These are phyloP conservation scores for Cnemophilus loriae DNA, from an alignment of 2,113 vertebrate species.

Conservation along the genomic window DNA sequence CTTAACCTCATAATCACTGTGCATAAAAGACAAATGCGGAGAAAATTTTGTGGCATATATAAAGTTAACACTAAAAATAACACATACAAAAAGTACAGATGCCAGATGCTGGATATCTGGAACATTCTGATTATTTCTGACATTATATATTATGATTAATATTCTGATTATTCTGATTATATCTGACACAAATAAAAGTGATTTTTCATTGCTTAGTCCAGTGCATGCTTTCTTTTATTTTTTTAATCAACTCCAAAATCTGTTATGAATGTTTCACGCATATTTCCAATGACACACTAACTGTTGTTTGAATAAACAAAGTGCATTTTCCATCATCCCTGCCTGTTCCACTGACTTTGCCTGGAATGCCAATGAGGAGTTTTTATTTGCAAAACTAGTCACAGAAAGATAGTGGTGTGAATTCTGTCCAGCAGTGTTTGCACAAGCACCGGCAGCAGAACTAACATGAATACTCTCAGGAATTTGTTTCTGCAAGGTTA, in stretches of 20 bases:
- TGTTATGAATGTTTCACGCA: not conserved
- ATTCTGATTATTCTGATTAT: too few relatives aligned
- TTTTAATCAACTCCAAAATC: not conserved
- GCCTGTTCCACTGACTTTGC: not conserved
- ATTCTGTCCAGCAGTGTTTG: conserved; percentile 27
- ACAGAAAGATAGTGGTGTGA: not conserved
- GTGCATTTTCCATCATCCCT: not conserved
- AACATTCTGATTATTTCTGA: not conserved
- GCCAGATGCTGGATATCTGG: not conserved
- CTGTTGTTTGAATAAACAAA: not conserved
- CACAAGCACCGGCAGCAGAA: not conserved
- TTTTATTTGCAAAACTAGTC: not conserved
- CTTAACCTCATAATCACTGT: not conserved
- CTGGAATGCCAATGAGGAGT: not conserved
- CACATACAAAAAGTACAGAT: not conserved
- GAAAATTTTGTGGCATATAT: not conserved
- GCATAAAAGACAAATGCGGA: not conserved
- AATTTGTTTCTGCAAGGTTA: conserved; percentile 31
- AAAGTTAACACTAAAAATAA: not conserved
- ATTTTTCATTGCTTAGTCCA: not conserved
- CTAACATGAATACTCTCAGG: not conserved
- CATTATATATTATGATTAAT: too few relatives aligned
- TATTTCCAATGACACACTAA: not conserved
- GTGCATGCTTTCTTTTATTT: not conserved
- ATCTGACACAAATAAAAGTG: not conserved